A percentile compares a stretch with the other conserved stretches of the same genome.
phyloP scores from a whole-genome alignment of 2,113 vertebrate genomes.

The Kryptolebias marmoratus region DNA sequence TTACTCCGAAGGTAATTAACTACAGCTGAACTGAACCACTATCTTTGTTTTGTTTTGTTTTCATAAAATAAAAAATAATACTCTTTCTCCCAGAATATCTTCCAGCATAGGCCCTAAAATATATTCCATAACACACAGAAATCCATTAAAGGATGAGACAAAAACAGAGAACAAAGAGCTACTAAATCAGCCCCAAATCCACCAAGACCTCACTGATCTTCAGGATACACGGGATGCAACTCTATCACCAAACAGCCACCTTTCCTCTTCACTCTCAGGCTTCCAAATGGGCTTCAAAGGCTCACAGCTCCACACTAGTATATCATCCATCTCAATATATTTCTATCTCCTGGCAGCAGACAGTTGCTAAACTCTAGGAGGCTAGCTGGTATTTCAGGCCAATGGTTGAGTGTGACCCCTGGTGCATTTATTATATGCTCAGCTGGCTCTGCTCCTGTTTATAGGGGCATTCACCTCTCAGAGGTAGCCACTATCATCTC shows the following conservation, averaged over 20 bases:
- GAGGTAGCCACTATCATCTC: conserved; percentile 53
- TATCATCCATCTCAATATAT: conserved; percentile 55
- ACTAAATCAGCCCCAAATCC: conserved; percentile 2
- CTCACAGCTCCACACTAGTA: conserved; percentile 29
- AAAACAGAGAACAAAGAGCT: conserved; percentile 7
- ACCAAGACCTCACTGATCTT: conserved; percentile 15
- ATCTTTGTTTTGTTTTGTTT: background rate
- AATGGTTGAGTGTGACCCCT: conserved; percentile 61
- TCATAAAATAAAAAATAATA: background rate
- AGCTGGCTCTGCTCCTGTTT: conserved; percentile 64
- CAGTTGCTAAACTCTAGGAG: conserved; percentile 60
- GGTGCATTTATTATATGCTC: conserved; percentile 67
- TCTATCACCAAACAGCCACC: conserved; percentile 22
- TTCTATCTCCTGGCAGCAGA: conserved; percentile 54
- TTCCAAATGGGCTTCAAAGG: conserved; percentile 22
- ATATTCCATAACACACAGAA: background rate
- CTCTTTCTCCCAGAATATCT: background rate
- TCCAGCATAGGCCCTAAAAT: background rate
- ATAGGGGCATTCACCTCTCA: conserved; percentile 50
- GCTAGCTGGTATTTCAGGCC: conserved; percentile 67
- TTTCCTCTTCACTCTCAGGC: conserved; percentile 19
- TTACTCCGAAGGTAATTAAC: conserved; percentile 43
- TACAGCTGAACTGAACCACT: conserved; percentile 2
- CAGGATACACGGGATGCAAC: conserved; percentile 9
- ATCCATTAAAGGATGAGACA: background rate